Evolutionary conservation across 2,113 vertebrate species (phyloP).

Genomic region (Notarius lentiginosus): DNA sequence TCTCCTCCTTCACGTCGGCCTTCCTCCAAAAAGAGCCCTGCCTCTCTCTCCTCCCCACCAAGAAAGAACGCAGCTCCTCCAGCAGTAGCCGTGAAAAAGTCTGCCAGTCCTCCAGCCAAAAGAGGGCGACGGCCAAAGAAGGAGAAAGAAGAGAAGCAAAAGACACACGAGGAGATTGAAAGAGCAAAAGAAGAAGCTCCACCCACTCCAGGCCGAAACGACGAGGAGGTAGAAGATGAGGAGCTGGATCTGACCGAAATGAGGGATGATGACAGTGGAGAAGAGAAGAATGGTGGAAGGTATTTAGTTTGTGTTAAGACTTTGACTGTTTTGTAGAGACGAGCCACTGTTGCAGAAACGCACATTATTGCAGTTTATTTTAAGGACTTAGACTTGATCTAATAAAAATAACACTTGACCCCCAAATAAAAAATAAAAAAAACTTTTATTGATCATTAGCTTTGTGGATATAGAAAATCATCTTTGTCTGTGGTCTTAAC

Average conservation of each 20-base stretch:
- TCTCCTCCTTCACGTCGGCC: conserved; percentile 57
- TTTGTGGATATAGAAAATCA: neutral
- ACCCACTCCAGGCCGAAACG: conserved; percentile 68
- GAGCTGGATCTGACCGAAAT: conserved; percentile 63
- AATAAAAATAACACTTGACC: neutral
- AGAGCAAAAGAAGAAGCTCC: conserved; percentile 65
- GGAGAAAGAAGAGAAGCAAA: conserved; percentile 62
- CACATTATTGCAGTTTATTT: neutral
- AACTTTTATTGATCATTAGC: neutral
- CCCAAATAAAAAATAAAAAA: neutral
- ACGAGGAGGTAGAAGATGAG: conserved; percentile 56
- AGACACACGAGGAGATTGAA: conserved; percentile 57
- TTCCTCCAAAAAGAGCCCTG: conserved; percentile 54
- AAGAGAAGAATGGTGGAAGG: conserved; percentile 72
- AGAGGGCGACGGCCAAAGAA: conserved; percentile 70
- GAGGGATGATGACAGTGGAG: conserved; percentile 45
- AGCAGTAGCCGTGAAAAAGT: neutral
- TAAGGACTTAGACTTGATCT: neutral
- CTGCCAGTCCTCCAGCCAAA: conserved; percentile 56
- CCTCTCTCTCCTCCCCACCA: conserved; percentile 17
- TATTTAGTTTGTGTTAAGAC: conserved; percentile 31
- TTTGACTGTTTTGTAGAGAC: neutral
- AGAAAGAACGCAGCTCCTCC: conserved; percentile 43
- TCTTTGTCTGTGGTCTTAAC: neutral
- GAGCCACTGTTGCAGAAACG: neutral